Conservation (phyloP, 2,113 vertebrate genomes). For the Ophiodon elongatus region DNA sequence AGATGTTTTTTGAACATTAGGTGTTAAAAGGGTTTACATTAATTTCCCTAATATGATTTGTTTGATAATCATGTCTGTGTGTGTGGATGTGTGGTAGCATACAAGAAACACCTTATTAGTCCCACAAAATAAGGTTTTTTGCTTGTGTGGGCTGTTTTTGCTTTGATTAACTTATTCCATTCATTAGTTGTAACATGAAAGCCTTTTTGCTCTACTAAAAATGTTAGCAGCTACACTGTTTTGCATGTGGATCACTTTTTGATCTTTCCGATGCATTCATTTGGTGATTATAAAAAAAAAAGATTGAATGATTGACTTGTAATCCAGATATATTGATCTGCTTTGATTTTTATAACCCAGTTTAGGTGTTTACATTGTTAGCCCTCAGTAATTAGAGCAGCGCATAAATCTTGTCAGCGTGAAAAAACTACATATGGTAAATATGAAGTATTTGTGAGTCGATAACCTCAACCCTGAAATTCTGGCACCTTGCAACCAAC, state of each 20-base stretch:
- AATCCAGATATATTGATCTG: not conserved
- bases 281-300: conserved; percentile 28
- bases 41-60: conserved; percentile 32
- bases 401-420: not conserved
- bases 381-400: not conserved
- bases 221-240: conserved; percentile 22
- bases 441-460: conserved; percentile 9
- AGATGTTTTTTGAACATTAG: conserved; percentile 12
- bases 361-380: conserved; percentile 1
- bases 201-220: conserved; percentile 42
- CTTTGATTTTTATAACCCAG: conserved; percentile 16
- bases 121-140: conserved; percentile 22
- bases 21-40: conserved; percentile 14
- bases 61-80: conserved; percentile 16
- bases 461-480: conserved; percentile 16
- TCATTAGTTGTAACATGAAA: conserved; percentile 59
- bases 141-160: conserved; percentile 4
- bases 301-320: not conserved
- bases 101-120: conserved; percentile 50
- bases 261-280: conserved; percentile 9
- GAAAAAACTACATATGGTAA: conserved; percentile 26
- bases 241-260: conserved; percentile 27
- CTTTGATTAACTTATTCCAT: conserved; percentile 45
- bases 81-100: conserved; percentile 2
- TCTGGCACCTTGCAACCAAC: not conserved